A percentile compares a stretch with the other conserved stretches of the same genome.
Evolutionary conservation across 2,113 vertebrate species (phyloP).

Genomic region (Atractosteus spatula): DNA sequence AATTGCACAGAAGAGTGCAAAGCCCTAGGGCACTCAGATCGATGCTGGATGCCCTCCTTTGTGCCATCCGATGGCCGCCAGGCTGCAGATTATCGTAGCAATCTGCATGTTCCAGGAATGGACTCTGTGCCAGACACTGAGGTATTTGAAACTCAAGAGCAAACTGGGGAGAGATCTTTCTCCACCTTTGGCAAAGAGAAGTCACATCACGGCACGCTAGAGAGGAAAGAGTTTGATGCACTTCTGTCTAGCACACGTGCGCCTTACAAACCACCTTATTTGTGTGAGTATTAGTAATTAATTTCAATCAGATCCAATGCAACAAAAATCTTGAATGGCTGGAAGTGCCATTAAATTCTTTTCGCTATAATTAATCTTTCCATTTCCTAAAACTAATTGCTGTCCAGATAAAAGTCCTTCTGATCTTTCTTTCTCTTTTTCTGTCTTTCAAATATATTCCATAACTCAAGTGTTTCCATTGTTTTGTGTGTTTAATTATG

Average conservation of each 20-base stretch:
- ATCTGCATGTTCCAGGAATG: constrained; percentile 97
- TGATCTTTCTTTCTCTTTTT: constrained; percentile 43
- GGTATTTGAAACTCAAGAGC: constrained; percentile 89
- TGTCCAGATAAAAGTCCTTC: neutral
- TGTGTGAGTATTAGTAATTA: constrained; percentile 83
- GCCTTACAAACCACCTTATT: constrained; percentile 90
- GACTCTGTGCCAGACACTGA: constrained; percentile 97
- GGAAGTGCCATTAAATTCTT: constrained; percentile 36
- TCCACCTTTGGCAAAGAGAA: constrained; percentile 96
- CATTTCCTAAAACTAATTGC: constrained; percentile 1
- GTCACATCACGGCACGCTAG: constrained; percentile 87
- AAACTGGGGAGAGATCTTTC: constrained; percentile 85
- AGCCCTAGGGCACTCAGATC: constrained; percentile 95
- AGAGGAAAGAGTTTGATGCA: constrained; percentile 91
- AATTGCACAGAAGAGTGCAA: constrained; percentile 99
- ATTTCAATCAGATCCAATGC: constrained; percentile 21
- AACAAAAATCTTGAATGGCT: constrained; percentile 25
- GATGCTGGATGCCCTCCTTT: constrained; percentile 99
- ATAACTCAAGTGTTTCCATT: constrained; percentile 26
- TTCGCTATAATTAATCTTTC: constrained; percentile 16
- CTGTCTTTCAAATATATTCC: constrained; percentile 17
- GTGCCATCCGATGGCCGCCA: constrained; percentile 89
- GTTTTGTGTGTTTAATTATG: constrained; percentile 13
- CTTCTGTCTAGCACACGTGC: constrained; percentile 89
- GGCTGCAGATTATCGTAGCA: constrained; percentile 96